These are phyloP conservation scores for Apis cerana DNA, from an alignment of 1,140 invertebrate genomes.

Conservation along the genomic window DNA sequence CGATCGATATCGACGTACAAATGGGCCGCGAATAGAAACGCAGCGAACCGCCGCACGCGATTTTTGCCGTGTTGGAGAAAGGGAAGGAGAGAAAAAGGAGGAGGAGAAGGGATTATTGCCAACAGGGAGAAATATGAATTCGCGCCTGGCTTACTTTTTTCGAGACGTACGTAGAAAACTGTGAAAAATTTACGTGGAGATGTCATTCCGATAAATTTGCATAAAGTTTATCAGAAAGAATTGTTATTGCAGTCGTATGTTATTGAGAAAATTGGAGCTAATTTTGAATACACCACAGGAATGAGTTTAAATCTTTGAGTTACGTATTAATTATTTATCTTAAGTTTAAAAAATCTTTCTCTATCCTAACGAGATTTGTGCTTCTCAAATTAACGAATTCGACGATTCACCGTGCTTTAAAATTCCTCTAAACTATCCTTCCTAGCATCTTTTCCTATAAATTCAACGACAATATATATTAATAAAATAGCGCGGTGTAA, in stretches of 20 bases:
- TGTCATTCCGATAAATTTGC: no score
- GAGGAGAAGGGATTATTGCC: conserved; percentile 29
- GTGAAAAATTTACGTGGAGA: conserved; percentile 13
- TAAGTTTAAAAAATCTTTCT: no score
- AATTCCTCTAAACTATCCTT: no score
- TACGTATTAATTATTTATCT: no score
- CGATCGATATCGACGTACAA: conserved; percentile 9
- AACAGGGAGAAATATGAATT: conserved; percentile 32
- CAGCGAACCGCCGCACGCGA: background rate
- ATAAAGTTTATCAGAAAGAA: no score
- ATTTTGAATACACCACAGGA: background rate
- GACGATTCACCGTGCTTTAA: no score
- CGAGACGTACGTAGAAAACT: conserved; percentile 19
- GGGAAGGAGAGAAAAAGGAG: background rate
- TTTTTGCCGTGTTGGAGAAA: conserved; percentile 18
- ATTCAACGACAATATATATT: no score
- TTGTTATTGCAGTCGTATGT: background rate
- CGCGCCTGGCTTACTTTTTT: conserved; percentile 11
- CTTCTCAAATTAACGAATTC: no score
- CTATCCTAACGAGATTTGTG: no score
- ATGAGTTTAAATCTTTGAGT: no score
- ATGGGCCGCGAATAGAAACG: background rate
- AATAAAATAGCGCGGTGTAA: no score
- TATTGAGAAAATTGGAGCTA: background rate
- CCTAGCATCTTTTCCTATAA: no score